Base-by-base conservation (phyloP, 2,797 vertebrate genomes). In the Atherinosoma microstoma region DNA sequence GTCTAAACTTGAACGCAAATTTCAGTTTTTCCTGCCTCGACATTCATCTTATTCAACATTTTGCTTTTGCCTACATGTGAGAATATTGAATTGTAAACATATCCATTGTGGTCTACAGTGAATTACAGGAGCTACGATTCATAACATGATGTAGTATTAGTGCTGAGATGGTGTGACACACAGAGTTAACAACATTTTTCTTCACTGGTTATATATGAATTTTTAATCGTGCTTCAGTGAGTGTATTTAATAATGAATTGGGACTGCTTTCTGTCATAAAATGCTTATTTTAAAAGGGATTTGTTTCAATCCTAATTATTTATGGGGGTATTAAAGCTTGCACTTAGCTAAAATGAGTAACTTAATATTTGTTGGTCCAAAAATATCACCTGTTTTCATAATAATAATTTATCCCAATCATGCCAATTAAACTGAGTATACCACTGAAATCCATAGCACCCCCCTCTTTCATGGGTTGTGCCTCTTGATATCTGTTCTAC, bases 231-330 rank as follows among this genome's bases (percentile, higher is more conserved):
- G 4, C 34, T 74, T 73, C 18, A 9, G 64, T 29, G 36, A 49
- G 45, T 76, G 58, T 81, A 71, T 79, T 78, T 15, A 84, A 83
- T 83, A 78, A 91, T 79, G 66, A 76, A 85, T 78, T 40, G 38
- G 35, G 62, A 60, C 29, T 69, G 12, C 61, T 71, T 81, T 74
- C 29, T 2, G 75, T 87, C 64, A 71, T 73, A 70, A 78, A 76
- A 76, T 42, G 47, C 36, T 63, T 30, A 29, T 75, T 73, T 75
- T 79, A 76, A 62, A 45, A 32, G 18, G 42, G 6, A 78, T 57
- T 82, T 84, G 49, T 84, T 76, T 60, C 27, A 70, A 53, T 42
- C 40, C 53, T 54, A 61, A 85, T 83, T 80, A 73, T 78, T 79
- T 36, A 80, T 79, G 60, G 72, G 64, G 38, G 69, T 86, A 72